Evolutionary conservation across 2,113 vertebrate genomes (phyloP).

Genomic region (Gallinago jamesoni): DNA sequence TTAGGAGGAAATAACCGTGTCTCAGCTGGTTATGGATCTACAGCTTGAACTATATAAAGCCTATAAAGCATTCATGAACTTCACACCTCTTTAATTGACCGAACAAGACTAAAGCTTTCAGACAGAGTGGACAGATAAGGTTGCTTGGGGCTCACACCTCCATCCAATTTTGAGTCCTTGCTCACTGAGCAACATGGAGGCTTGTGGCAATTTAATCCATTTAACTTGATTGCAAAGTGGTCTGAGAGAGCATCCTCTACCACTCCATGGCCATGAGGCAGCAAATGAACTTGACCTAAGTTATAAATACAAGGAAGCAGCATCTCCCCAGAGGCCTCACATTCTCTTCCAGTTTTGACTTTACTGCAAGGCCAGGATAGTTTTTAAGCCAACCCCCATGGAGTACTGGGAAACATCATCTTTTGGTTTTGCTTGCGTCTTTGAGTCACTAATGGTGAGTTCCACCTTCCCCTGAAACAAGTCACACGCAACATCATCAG

Average conservation of each 20-base stretch:
- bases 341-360: neutral
- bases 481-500: neutral
- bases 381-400: neutral
- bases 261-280: neutral
- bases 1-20: neutral
- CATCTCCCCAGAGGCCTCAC: neutral
- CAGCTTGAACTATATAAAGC: neutral
- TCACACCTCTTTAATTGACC: slow-evolving; percentile 57
- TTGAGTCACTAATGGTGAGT: neutral
- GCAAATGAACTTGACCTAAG: neutral
- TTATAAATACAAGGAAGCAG: neutral
- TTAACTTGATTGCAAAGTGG: neutral
- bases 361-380: neutral
- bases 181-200: neutral
- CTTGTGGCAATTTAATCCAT: slow-evolving; percentile 28
- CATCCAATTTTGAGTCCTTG: neutral
- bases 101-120: slow-evolving; percentile 26
- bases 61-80: slow-evolving; percentile 25
- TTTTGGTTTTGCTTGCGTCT: neutral
- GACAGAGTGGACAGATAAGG: slow-evolving; percentile 1
- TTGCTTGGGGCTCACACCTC: neutral
- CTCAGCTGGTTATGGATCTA: neutral
- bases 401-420: neutral
- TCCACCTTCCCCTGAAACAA: neutral
- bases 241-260: neutral